Evolutionary conservation across 2,113 vertebrate species (phyloP).

Genomic region (Fulmarus glacialis): DNA sequence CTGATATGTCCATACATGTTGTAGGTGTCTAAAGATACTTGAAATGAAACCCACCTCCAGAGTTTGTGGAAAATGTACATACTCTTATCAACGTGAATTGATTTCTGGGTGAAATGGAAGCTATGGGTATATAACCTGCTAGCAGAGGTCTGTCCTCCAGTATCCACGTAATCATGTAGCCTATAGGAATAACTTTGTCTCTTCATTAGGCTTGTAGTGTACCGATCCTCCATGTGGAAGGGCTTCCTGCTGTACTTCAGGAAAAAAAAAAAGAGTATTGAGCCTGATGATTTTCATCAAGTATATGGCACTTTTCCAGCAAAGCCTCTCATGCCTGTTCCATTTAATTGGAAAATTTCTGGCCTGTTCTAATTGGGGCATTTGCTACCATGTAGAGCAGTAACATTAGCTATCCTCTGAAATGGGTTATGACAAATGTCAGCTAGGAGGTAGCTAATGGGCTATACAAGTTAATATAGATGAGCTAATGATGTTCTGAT

Average conservation of each 20-base stretch:
- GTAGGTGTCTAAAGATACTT: background rate
- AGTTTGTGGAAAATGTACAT: background rate
- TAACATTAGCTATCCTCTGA: conserved; percentile 20
- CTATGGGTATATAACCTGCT: background rate
- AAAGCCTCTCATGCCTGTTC: background rate
- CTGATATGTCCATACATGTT: background rate
- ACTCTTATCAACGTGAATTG: background rate
- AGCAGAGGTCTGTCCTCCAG: background rate
- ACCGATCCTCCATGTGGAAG: background rate
- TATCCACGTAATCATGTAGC: rapidly evolving
- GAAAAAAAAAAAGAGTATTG: background rate
- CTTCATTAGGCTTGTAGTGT: background rate
- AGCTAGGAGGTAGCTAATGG: conserved; percentile 37
- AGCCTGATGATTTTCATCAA: background rate
- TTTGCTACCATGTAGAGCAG: conserved; percentile 24
- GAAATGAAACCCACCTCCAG: background rate
- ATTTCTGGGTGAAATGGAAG: background rate
- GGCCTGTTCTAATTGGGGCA: background rate
- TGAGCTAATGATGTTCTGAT: background rate
- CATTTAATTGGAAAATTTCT: background rate
- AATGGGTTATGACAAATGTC: background rate
- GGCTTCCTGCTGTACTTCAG: background rate
- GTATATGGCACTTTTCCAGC: background rate
- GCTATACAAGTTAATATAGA: background rate
- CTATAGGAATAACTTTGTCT: background rate